Evolutionary conservation across 2,888 invertebrate species (phyloP).

Genomic region (Furcula furcula): DNA sequence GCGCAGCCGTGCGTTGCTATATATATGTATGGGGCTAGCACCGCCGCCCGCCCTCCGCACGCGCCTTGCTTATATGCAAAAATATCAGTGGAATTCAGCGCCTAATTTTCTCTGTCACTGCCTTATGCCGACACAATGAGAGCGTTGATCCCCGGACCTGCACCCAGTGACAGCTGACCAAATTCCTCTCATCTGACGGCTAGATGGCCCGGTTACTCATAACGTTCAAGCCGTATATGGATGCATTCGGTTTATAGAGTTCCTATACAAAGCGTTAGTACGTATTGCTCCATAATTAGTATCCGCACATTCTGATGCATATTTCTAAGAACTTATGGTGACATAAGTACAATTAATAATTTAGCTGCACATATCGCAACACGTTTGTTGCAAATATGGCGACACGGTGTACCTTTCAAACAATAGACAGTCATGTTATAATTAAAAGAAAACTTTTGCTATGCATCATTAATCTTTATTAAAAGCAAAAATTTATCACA

Average conservation of each 20-base stretch:
- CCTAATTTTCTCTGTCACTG: constrained; percentile 77
- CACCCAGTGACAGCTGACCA: constrained; percentile 63
- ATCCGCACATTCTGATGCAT: too few species aligned
- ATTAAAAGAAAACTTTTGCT: neutral
- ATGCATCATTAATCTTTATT: neutral
- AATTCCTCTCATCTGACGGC: constrained; percentile 50
- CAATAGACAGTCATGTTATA: neutral
- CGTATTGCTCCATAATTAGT: too few species aligned
- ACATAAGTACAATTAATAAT: too few species aligned
- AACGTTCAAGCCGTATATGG: constrained; percentile 41
- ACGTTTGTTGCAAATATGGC: too few species aligned
- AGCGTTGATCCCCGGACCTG: constrained; percentile 72
- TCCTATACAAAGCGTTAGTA: too few species aligned
- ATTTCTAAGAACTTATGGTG: too few species aligned
- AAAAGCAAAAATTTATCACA: neutral
- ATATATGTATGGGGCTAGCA: constrained; percentile 59
- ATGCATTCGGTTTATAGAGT: constrained; percentile 11
- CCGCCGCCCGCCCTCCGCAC: constrained; percentile 64
- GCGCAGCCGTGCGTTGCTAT: constrained; percentile 56
- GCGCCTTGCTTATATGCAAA: constrained; percentile 62
- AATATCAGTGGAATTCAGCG: constrained; percentile 75
- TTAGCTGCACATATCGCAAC: too few species aligned
- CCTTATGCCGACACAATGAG: constrained; percentile 71
- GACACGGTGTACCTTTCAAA: neutral
- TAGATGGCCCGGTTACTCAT: constrained; percentile 43